These are phyloP conservation scores for Phoeniculus purpureus DNA, from an alignment of 2,797 vertebrate genomes.

Conservation along the genomic window DNA sequence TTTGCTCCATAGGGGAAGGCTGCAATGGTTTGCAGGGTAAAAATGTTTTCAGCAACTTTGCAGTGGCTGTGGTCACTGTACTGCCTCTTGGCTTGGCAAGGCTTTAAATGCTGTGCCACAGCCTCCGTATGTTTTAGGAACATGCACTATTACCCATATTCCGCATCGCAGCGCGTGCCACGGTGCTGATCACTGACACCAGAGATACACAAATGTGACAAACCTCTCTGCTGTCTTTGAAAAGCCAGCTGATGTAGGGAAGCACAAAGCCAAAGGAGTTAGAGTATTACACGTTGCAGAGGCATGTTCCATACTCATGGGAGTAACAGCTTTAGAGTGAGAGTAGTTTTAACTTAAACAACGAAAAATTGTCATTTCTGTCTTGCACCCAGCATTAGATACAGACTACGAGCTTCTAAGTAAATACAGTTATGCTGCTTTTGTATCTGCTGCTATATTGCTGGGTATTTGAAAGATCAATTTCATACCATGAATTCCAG, in stretches of 20 bases:
- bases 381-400: neutral
- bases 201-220: neutral
- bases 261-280: neutral
- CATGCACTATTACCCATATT: neutral
- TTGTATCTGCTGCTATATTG: neutral
- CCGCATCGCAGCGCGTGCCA: neutral
- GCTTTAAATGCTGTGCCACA: neutral
- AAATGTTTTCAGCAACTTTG: constrained; percentile 28
- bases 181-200: neutral
- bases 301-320: neutral
- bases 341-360: neutral
- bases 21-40: neutral
- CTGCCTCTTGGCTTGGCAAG: neutral
- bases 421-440: neutral
- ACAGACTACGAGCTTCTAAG: neutral
- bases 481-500: neutral
- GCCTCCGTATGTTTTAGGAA: neutral
- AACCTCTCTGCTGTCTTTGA: neutral
- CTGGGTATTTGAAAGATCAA: neutral
- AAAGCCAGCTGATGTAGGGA: neutral
- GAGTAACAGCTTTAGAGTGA: neutral
- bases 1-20: neutral
- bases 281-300: neutral
- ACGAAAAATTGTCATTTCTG: neutral
- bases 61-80: neutral